phyloP scores from a whole-genome alignment of 2,888 invertebrate species.

The Corbicula japonica region DNA sequence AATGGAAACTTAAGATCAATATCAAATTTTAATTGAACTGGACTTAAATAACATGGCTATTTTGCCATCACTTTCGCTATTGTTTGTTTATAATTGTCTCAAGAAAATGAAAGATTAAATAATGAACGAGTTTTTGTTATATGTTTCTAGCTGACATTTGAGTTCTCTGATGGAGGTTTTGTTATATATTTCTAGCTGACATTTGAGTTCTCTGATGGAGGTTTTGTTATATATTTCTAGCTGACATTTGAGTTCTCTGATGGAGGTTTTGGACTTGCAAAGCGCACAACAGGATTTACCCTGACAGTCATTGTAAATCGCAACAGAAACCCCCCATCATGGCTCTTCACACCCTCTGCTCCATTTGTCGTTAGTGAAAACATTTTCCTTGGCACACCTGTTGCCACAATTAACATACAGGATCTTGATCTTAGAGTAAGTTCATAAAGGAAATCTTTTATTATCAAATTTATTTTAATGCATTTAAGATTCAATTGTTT shows the following conservation, averaged over 20 bases:
- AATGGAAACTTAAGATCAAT: too few relatives aligned
- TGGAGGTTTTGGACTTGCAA: slow-evolving; percentile 65
- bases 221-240: slow-evolving; percentile 62
- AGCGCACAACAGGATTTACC: slow-evolving; percentile 56
- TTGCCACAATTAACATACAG: slow-evolving; percentile 64
- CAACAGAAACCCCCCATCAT: slow-evolving; percentile 75
- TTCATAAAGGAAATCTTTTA: too few relatives aligned
- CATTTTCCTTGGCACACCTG: slow-evolving; percentile 26
- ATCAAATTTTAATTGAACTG: too few relatives aligned
- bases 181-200: background rate
- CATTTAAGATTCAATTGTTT: too few relatives aligned
- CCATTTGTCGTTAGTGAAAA: slow-evolving; percentile 38
- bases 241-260: slow-evolving; percentile 78
- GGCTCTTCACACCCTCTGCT: slow-evolving; percentile 34
- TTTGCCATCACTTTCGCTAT: too few relatives aligned
- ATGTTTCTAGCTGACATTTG: background rate
- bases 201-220: background rate
- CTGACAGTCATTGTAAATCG: slow-evolving; percentile 76
- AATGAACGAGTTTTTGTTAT: background rate
- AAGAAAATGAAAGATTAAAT: too few relatives aligned
- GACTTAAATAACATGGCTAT: too few relatives aligned
- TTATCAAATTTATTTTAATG: too few relatives aligned
- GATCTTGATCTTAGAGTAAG: slow-evolving; percentile 75
- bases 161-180: background rate
- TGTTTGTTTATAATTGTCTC: too few relatives aligned